phyloP scores from a whole-genome alignment of 2,113 vertebrate species.

The Limanda limanda region DNA sequence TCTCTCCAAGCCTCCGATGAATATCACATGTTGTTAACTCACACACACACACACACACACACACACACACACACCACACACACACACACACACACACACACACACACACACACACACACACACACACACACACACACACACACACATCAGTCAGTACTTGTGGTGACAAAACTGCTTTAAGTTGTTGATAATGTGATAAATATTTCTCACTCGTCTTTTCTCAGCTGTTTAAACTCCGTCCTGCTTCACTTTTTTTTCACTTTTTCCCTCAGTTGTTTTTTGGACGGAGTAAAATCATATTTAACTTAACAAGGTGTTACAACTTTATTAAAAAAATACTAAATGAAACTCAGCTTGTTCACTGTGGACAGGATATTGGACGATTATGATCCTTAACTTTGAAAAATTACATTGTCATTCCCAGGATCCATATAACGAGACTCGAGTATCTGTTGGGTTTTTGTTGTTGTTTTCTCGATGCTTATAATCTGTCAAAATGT shows the following conservation, averaged over 20 bases:
- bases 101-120: not conserved
- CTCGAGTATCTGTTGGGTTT: too few species aligned
- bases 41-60: conserved; percentile 13
- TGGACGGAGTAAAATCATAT: too few species aligned
- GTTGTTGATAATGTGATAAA: conserved; percentile 44
- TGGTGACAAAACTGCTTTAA: conserved; percentile 36
- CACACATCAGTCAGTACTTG: conserved; percentile 15
- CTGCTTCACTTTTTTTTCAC: not conserved
- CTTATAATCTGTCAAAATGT: too few species aligned
- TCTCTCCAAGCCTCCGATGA: conserved; percentile 61
- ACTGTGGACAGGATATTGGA: not conserved
- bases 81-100: conserved; percentile 23
- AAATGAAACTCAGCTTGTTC: not conserved
- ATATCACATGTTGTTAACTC: conserved; percentile 68
- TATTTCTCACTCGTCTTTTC: conserved; percentile 32
- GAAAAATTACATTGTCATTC: not conserved
- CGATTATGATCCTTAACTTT: not conserved
- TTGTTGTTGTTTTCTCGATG: too few species aligned
- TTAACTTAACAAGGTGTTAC: too few species aligned
- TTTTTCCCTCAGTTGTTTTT: not conserved
- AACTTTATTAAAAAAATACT: too few species aligned
- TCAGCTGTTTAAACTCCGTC: not conserved
- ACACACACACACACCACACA: conserved; percentile 18
- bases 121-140: conserved; percentile 16
- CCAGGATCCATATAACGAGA: too few species aligned